Conservation (phyloP, 2,888 invertebrate genomes). For the Dasysyrphus albostriatus region DNA sequence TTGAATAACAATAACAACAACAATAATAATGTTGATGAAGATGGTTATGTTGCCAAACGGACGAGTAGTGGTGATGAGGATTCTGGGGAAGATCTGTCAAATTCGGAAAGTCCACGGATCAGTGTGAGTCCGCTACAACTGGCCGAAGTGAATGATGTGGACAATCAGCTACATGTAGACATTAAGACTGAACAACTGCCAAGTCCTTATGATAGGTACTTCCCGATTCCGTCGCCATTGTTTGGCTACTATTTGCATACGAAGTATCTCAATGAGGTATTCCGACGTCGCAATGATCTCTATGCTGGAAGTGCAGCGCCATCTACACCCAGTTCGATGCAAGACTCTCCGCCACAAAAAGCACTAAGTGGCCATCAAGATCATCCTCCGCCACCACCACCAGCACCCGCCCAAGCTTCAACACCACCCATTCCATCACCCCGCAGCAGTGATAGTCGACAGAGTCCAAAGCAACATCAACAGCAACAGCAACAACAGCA, state of each 20-base stretch:
- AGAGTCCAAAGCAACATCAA: conserved; percentile 74
- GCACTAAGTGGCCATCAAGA: conserved; percentile 77
- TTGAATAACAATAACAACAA: conserved; percentile 81
- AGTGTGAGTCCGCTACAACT: conserved; percentile 82
- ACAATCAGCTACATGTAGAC: conserved; percentile 82
- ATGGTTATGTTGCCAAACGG: conserved; percentile 73
- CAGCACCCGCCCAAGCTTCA: conserved; percentile 58
- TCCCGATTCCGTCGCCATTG: conserved; percentile 83
- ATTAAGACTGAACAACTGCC: conserved; percentile 83
- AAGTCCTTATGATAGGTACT: conserved; percentile 83
- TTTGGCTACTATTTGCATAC: conserved; percentile 87
- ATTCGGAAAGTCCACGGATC: conserved; percentile 81
- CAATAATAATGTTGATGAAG: conserved; percentile 77
- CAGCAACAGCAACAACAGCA: conserved; percentile 61
- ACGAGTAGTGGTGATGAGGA: conserved; percentile 80
- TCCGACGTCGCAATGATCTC: conserved; percentile 86
- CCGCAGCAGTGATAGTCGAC: conserved; percentile 71
- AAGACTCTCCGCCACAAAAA: conserved; percentile 80
- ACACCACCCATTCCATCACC: conserved; percentile 73
- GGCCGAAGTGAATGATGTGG: conserved; percentile 78
- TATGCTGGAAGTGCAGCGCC: conserved; percentile 82
- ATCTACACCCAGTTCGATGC: conserved; percentile 81
- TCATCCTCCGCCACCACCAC: conserved; percentile 72
- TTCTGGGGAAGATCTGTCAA: conserved; percentile 79
- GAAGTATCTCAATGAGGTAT: conserved; percentile 87